Conservation (phyloP, 2,113 vertebrate genomes). For the Pontoporia blainvillei region DNA sequence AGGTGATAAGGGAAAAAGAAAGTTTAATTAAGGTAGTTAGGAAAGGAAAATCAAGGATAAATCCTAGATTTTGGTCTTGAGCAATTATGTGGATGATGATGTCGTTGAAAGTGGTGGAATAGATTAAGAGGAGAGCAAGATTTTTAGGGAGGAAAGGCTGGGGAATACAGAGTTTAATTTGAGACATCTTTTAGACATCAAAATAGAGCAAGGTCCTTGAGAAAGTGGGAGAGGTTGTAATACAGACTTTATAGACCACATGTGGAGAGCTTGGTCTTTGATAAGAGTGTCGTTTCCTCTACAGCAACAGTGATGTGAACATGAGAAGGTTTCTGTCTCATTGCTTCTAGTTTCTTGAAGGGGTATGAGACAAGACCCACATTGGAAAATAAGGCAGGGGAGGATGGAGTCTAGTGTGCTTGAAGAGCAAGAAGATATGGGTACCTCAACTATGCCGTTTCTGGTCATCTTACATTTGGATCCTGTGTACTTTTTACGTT, state of each 20-base stretch:
- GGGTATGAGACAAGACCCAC: neutral
- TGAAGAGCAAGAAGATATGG: neutral
- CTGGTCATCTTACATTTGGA: neutral
- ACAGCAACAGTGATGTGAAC: neutral
- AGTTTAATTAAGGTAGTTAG: neutral
- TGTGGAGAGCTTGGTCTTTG: neutral
- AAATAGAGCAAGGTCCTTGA: neutral
- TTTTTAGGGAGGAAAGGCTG: neutral
- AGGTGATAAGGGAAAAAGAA: neutral
- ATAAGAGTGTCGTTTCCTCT: neutral
- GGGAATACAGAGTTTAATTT: neutral
- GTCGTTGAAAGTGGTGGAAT: neutral
- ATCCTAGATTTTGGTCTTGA: neutral
- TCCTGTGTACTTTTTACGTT: neutral
- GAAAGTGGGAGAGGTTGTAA: neutral
- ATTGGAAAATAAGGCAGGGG: neutral
- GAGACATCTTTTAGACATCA: neutral
- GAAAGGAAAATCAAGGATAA: neutral
- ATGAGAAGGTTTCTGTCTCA: neutral
- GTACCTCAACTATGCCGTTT: neutral
- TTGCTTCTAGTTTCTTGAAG: neutral
- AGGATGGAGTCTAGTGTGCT: neutral
- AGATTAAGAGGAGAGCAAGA: neutral
- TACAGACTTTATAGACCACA: neutral
- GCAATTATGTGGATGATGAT: neutral